Base-by-base conservation (phyloP, 1,140 invertebrate genomes). In the Achroia grisella region DNA sequence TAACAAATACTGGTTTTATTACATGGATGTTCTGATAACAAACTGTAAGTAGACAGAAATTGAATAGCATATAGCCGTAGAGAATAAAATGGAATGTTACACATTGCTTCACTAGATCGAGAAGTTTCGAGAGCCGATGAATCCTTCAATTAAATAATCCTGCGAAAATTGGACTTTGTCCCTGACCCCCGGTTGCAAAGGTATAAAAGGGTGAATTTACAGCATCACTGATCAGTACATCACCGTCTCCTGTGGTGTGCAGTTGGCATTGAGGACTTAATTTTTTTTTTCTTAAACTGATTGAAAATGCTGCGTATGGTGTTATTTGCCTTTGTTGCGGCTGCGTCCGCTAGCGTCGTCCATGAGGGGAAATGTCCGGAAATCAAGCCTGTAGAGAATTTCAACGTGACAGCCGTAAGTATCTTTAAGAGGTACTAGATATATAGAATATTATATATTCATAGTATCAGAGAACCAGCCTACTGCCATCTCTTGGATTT, bases 401-500 rank as follows among this genome's bases (percentile, higher is more conserved):
- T 77, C 48, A 67, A 74, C 39, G 32, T 63, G n/a, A 56, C 64
- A 2, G 62, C 61, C 11, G 73, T 77, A 48, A 74, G 71, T 64
- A 43, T 51, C n/a, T n/a, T n/a, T n/a, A n/a, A n/a, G n/a, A n/a
- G 47, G 45, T 17, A 37, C 32, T 23, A 39, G 39, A 17, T 55
- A 4, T 9, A 15, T 23, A 4, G 14, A 1, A n/a, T n/a, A n/a
- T n/a, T n/a, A n/a, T n/a, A n/a, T n/a, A n/a, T n/a, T n/a, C n/a
- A n/a, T n/a, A n/a, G n/a, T n/a, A n/a, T n/a, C n/a, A n/a, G n/a
- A n/a, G n/a, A n/a, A n/a, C n/a, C n/a, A n/a, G n/a, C n/a, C n/a
- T n/a, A n/a, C n/a, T n/a, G n/a, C n/a, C n/a, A n/a, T n/a, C n/a
- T n/a, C n/a, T n/a, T n/a, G n/a, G n/a, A n/a, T n/a, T n/a, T n/a